phyloP scores from a whole-genome alignment of 2,113 vertebrate genomes.

The Parotia lawesii region DNA sequence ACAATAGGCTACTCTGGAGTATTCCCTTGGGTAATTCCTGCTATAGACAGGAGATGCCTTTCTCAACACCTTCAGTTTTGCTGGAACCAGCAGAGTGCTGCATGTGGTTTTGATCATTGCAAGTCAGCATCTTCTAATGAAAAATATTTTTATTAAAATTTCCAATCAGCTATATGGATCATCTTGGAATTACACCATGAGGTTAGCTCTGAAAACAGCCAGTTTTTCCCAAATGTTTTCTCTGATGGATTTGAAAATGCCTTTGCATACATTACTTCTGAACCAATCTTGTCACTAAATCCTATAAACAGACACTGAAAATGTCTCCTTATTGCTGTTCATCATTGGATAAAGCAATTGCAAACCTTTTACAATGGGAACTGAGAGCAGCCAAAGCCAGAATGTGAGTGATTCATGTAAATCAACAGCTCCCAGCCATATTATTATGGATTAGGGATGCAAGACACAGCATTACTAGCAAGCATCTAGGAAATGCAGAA shows the following conservation, averaged over 20 bases:
- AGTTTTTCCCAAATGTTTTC: background rate
- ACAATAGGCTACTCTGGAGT: background rate
- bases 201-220: background rate
- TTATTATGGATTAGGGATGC: background rate
- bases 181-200: background rate
- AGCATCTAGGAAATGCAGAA: background rate
- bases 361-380: slow-evolving; percentile 20
- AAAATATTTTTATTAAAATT: background rate
- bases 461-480: background rate
- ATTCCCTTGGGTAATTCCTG: background rate
- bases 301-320: background rate
- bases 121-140: background rate
- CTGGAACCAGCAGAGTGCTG: background rate
- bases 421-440: background rate
- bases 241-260: background rate
- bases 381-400: background rate
- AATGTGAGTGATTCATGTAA: background rate
- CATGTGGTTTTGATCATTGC: background rate
- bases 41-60: background rate
- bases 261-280: slow-evolving; percentile 1
- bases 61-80: background rate
- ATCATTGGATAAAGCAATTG: background rate
- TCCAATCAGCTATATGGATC: background rate
- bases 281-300: slow-evolving; percentile 5
- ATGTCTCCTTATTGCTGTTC: background rate